phyloP scores from a whole-genome alignment of 2,888 invertebrate genomes.

The Polyommatus icarus region DNA sequence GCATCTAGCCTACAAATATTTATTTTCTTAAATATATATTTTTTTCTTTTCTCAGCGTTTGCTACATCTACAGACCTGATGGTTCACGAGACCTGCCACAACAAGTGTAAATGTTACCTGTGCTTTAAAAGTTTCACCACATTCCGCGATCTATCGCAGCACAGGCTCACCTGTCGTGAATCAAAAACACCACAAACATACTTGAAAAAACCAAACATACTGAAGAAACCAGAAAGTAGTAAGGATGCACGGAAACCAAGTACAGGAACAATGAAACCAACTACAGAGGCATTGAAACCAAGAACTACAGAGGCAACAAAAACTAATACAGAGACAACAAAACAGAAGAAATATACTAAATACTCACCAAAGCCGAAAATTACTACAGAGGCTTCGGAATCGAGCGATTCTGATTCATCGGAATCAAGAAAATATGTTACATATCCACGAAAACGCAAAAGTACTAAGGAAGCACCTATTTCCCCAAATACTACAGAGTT shows the following conservation, averaged over 20 bases:
- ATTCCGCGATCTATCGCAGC: slow-evolving; percentile 54
- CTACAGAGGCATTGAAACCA: too few species aligned
- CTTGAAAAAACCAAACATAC: neutral
- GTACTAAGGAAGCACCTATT: too few species aligned
- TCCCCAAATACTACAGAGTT: too few species aligned
- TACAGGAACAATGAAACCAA: neutral
- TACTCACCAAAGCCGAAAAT: neutral
- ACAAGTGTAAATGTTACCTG: slow-evolving; percentile 60
- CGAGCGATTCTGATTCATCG: neutral
- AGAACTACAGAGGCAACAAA: too few species aligned
- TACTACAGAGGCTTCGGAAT: neutral
- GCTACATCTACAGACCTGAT: slow-evolving; percentile 65
- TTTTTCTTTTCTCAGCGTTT: slow-evolving; percentile 52
- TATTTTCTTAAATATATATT: too few species aligned
- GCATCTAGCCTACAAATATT: too few species aligned
- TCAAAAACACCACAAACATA: slow-evolving; percentile 29
- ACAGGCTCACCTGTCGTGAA: slow-evolving; percentile 54
- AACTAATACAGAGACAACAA: neutral
- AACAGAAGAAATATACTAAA: neutral
- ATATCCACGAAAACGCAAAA: too few species aligned
- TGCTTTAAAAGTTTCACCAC: slow-evolving; percentile 61
- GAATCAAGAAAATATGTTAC: neutral
- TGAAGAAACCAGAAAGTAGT: too few species aligned
- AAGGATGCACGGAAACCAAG: neutral
- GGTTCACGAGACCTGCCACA: slow-evolving; percentile 70